Percentiles rank a stretch among this genome's conserved stretches.
These are phyloP conservation scores for Pipistrellus pygmaeus DNA, from an alignment of 2,797 vertebrate genomes.

Conservation along the genomic window DNA sequence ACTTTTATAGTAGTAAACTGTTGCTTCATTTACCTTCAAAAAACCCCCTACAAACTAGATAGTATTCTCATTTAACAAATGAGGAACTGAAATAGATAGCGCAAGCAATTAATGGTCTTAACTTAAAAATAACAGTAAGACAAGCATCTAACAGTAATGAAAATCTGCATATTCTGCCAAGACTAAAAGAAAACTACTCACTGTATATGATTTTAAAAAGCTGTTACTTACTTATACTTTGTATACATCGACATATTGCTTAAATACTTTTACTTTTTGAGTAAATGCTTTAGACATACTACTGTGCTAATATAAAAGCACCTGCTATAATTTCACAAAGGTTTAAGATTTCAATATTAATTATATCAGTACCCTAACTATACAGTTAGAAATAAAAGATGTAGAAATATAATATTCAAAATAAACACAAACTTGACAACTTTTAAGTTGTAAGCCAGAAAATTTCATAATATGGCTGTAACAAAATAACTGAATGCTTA, in stretches of 20 bases:
- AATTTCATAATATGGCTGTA: not conserved
- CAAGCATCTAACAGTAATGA: not conserved
- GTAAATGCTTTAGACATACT: not conserved
- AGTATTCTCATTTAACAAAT: not conserved
- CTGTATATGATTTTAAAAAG: not conserved
- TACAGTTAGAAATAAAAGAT: conserved; percentile 27
- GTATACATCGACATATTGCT: conserved; percentile 18
- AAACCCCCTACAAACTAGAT: not conserved
- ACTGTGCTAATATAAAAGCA: not conserved
- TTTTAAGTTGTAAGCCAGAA: conserved; percentile 27
- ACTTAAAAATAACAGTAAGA: not conserved
- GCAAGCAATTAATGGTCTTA: not conserved
- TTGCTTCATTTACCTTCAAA: conserved; percentile 25
- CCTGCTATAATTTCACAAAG: not conserved
- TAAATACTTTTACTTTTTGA: conserved; percentile 19
- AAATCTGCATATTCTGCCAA: not conserved
- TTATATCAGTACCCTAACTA: not conserved
- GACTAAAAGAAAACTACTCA: not conserved
- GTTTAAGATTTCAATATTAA: not conserved
- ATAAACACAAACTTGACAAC: not conserved
- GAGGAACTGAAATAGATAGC: conserved; percentile 14
- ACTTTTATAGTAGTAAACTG: not conserved
- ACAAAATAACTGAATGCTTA: conserved; percentile 42
- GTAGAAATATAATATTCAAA: conserved; percentile 7
- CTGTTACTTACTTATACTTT: not conserved